Conservation (phyloP, 2,113 vertebrate genomes). For the Pollimyrus isidori region DNA sequence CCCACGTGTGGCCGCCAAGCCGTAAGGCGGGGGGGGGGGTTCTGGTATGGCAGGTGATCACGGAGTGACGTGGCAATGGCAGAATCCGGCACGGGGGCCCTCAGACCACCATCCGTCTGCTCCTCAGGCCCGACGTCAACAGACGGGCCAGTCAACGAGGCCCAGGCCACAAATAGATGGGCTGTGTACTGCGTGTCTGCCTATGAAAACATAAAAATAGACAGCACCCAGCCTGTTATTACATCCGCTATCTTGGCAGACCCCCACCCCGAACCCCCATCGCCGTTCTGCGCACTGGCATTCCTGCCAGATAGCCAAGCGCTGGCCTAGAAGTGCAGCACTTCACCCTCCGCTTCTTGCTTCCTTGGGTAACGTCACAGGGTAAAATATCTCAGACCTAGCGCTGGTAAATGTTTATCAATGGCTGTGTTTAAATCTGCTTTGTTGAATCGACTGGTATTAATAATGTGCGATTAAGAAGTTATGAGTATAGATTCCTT, state of each 20-base stretch:
- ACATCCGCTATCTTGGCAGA: slow-evolving; percentile 40
- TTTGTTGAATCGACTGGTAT: not conserved
- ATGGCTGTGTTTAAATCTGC: not conserved
- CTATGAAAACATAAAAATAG: slow-evolving; percentile 45
- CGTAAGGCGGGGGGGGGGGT: not conserved
- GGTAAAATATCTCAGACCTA: not conserved
- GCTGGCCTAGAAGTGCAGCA: slow-evolving; percentile 30
- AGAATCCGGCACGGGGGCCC: not conserved
- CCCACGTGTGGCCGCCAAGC: not conserved
- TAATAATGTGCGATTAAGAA: not conserved
- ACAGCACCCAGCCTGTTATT: slow-evolving; percentile 32
- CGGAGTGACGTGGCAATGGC: not conserved
- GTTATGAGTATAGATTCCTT: not conserved
- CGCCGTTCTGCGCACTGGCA: slow-evolving; percentile 28
- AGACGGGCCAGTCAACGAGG: not conserved
- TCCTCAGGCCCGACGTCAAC: not conserved
- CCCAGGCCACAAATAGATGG: not conserved
- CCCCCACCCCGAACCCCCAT: slow-evolving; percentile 13
- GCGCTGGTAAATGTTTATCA: not conserved
- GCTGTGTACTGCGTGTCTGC: slow-evolving; percentile 2
- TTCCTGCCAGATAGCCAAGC: slow-evolving; percentile 47
- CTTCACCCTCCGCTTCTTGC: slow-evolving; percentile 18
- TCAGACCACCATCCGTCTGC: not conserved
- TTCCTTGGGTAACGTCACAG: not conserved
- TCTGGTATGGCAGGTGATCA: not conserved